Conservation (phyloP, 64 coral and sea anemone genomes). For the Pachyseris speciosa region DNA sequence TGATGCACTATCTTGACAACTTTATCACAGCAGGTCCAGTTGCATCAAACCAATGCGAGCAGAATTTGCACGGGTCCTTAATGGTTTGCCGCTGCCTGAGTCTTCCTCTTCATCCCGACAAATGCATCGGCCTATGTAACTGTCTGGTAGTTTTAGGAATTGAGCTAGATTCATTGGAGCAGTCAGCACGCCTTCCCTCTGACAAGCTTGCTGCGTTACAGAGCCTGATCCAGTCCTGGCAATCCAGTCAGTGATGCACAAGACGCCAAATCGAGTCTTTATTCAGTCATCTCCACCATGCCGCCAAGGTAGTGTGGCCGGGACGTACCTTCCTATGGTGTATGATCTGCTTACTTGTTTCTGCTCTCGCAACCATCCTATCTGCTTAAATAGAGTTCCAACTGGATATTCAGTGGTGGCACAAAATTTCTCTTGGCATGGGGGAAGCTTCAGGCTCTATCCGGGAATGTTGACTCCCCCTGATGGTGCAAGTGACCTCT, state of each 20-base stretch:
- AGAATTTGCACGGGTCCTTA: no score
- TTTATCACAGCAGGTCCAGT: no score
- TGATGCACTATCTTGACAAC: no score
- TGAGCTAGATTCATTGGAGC: constrained; percentile 21
- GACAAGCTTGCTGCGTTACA: constrained; percentile 22
- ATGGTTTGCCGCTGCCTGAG: no score
- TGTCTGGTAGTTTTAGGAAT: constrained; percentile 6
- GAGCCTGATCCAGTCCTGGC: neutral
- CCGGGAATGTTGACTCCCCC: neutral
- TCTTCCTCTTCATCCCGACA: no score
- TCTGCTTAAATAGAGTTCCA: no score
- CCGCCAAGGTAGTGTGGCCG: constrained; percentile 6
- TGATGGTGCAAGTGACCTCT: neutral
- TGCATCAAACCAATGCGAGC: no score
- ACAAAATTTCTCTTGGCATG: neutral
- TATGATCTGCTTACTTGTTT: neutral
- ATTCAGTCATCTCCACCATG: constrained; percentile 8
- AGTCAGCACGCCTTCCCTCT: constrained; percentile 2
- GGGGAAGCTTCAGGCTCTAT: neutral
- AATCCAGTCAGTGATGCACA: neutral
- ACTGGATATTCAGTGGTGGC: neutral
- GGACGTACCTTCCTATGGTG: neutral
- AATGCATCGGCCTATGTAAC: neutral
- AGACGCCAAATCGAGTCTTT: neutral
- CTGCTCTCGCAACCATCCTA: neutral